Base-by-base conservation (phyloP, 2,888 invertebrate species). In the Nasonia oneida region DNA sequence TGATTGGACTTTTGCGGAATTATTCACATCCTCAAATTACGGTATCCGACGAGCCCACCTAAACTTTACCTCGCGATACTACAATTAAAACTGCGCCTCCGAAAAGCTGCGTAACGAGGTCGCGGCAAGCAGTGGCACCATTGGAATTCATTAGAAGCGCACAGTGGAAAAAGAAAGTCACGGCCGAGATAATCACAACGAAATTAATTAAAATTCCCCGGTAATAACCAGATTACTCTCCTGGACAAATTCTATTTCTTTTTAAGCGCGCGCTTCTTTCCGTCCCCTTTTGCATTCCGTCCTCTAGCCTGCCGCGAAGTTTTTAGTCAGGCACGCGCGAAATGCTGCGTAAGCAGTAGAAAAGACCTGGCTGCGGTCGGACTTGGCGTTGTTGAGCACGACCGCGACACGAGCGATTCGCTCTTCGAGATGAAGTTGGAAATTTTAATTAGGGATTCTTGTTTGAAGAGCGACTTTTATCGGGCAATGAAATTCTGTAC, bases 181-280 rank as follows among this genome's bases (percentile, higher is more conserved):
- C 50, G 23, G 10, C 3, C n/a, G 73, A 73, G 64, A 78, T 74
- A 77, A 73, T 78, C 81, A 70, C 81, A 64, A 77, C 71, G 64
- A 78, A 85, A 81, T 85, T 85, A 85, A 85, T 85, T 81, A 85
- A 85, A 82, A 85, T 85, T 78, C 78, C 50, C 53, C 37, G 14
- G 78, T 81, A 85, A 82, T 81, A 82, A 85, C 81, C 50, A 53
- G 85, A 73, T 85, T 82, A 76, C 77, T 73, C 39, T 50, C 23
- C 50, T 67, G 70, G n/a, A 67, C 75, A 33, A 81, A 81, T 85
- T 85, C 53, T 33, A 47, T 73, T 83, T 64, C 47, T 70, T 75
- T 47, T 73, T 18, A 74, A 29, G 29, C 23, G 14, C 23, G 14
- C 29, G 75, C 1, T 5, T 73, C 71, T 15, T 53, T 53, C 53